Evolutionary conservation across 2,888 invertebrate genomes (phyloP), one percentile per base, ranked within the genome.

Genomic region (Venusia cambrica): DNA sequence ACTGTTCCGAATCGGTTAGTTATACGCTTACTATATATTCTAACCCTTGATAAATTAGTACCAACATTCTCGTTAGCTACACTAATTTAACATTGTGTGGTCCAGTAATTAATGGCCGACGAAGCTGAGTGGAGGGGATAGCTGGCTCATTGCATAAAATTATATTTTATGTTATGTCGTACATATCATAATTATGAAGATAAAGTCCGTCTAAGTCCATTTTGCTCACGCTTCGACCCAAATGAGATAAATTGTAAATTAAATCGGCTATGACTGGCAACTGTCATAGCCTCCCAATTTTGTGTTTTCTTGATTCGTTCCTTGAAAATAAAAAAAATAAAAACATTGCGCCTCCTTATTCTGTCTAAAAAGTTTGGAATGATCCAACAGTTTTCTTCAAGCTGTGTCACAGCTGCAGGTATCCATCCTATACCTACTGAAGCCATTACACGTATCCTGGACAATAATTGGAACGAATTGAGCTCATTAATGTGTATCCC

Each of bases 391-490:
- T 14, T 10, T 7, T 18, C 2, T 7, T 1, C 11, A 1, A 6
- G 24, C 29, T 38, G 19, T 29, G 24, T 10, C 15, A n/a, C 46
- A 44, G 41, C 44, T 44, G 6, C 46, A 44, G 41, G 46, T 44
- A 38, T 29, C 21, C 42, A 38, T 29, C 21, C 36, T 13, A 35
- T 32, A 36, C 28, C n/a, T n/a, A 38, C 38, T 22, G 20, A 14
- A 10, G 15, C 31, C 40, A 40, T 35, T 42, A 33, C 21, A 27
- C 24, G 20, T 35, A 35, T 17, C 27, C 37, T 40, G 39, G 32
- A 39, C 49, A 51, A 56, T 65, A 69, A 75, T 72, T 71, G 66
- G 45, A 44, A 47, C 30, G 47, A 68, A 73, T 74, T 71, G 65
- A 58, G 44, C 62, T 56, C 56, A 76, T 74, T 67, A 63, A 43